phyloP scores from a whole-genome alignment of 1,140 invertebrate genomes.

The Neotoxoptera formosana region DNA sequence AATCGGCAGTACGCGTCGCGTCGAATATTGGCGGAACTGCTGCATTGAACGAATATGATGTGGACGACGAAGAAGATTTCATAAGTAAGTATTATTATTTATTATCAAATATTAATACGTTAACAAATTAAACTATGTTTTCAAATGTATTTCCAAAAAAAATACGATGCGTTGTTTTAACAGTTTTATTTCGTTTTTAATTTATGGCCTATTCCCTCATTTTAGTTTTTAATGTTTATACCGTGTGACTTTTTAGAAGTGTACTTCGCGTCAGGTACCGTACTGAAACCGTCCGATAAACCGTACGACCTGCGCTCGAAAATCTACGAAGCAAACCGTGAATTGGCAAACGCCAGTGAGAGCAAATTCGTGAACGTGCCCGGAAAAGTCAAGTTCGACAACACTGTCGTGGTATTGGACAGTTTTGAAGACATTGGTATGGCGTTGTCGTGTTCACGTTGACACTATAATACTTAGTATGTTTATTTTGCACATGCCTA shows the following conservation, averaged over 20 bases:
- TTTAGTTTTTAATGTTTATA: not conserved
- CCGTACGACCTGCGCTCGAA: slow-evolving; percentile 37
- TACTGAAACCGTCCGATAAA: slow-evolving; percentile 23
- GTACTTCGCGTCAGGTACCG: slow-evolving; percentile 35
- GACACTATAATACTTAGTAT: not conserved
- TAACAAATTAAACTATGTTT: not conserved
- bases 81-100: slow-evolving; percentile 30
- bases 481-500: not conserved
- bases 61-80: slow-evolving; percentile 43
- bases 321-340: slow-evolving; percentile 20
- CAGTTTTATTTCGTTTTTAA: not conserved
- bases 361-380: not conserved
- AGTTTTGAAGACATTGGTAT: slow-evolving; percentile 46
- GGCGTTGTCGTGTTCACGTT: too few relatives aligned
- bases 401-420: slow-evolving; percentile 45
- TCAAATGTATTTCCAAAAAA: not conserved
- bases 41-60: not conserved
- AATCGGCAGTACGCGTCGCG: not conserved
- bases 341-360: not conserved
- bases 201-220: not conserved
- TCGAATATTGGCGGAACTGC: not conserved
- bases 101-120: not conserved
- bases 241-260: slow-evolving; percentile 27
- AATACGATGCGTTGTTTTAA: not conserved
- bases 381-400: slow-evolving; percentile 36